Evolutionary conservation across 92 coral and sea anemone species (phyloP).

Genomic region (Zoanthus sociatus): DNA sequence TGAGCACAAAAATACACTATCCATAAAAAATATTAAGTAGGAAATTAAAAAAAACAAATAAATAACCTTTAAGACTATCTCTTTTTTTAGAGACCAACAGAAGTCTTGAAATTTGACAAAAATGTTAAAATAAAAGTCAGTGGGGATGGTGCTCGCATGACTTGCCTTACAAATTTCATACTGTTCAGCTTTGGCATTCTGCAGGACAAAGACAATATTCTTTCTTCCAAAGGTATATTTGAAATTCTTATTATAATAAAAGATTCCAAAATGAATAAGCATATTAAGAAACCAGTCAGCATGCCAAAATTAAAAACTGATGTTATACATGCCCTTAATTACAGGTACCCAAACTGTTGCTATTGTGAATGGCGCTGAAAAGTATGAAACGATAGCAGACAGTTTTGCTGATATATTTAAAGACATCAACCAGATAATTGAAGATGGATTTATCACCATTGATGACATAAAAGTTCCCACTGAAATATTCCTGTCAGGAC

Average conservation of each 20-base stretch:
- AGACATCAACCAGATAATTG: background rate
- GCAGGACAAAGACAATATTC: slow-evolving; percentile 41
- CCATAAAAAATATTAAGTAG: background rate
- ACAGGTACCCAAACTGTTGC: slow-evolving; percentile 70
- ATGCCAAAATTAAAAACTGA: background rate
- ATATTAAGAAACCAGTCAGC: background rate
- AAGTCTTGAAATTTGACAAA: slow-evolving; percentile 24
- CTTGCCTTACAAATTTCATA: slow-evolving; percentile 48
- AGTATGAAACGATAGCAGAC: slow-evolving; percentile 27
- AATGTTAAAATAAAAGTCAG: slow-evolving; percentile 51
- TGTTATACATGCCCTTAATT: background rate
- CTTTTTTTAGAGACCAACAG: background rate
- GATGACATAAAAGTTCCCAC: slow-evolving; percentile 36
- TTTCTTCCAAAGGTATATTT: slow-evolving; percentile 58
- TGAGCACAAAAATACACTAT: background rate
- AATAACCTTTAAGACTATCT: background rate
- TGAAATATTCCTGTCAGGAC: slow-evolving; percentile 60
- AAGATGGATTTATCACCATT: slow-evolving; percentile 36
- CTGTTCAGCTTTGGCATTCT: slow-evolving; percentile 33
- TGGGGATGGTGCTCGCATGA: slow-evolving; percentile 70
- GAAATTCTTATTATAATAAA: background rate
- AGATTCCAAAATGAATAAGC: background rate
- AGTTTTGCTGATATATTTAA: slow-evolving; percentile 45
- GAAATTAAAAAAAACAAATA: background rate
- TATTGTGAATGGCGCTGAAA: slow-evolving; percentile 67